Percentiles rank a stretch among this genome's conserved stretches.
These are phyloP conservation scores for Tetropium fuscum DNA, from an alignment of 2,888 invertebrate genomes.

Conservation along the genomic window DNA sequence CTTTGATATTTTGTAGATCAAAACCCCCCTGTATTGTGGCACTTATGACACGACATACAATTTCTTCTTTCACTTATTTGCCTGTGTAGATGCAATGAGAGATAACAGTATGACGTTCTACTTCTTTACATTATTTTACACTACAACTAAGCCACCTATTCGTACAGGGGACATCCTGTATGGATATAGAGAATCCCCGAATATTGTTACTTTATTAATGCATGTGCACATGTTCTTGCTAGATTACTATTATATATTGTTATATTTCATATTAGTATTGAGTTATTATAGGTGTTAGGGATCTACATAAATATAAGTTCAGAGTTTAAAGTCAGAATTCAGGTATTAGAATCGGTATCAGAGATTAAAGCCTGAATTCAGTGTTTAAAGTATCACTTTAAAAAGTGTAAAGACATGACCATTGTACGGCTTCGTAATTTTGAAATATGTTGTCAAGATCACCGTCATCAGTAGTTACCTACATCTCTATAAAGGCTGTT, in stretches of 20 bases:
- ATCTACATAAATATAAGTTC: too few species aligned
- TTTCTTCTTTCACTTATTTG: constrained; percentile 46
- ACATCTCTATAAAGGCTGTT: too few species aligned
- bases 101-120: constrained; percentile 19
- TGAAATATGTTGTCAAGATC: too few species aligned
- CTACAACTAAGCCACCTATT: constrained; percentile 8
- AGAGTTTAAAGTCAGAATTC: too few species aligned
- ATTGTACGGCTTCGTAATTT: too few species aligned
- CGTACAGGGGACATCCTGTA: constrained; percentile 20
- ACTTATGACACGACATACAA: constrained; percentile 42
- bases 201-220: constrained; percentile 32
- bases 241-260: constrained; percentile 14
- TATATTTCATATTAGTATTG: too few species aligned
- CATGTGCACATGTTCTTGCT: constrained; percentile 38
- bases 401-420: too few species aligned
- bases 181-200: constrained; percentile 13
- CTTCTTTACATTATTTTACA: constrained; percentile 13
- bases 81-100: constrained; percentile 48
- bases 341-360: too few species aligned
- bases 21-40: constrained; percentile 39
- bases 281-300: not conserved
- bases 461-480: too few species aligned
- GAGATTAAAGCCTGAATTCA: too few species aligned
- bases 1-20: constrained; percentile 31
- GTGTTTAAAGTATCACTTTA: too few species aligned